Percentiles rank a stretch among this genome's conserved stretches.
Evolutionary conservation across 2,797 vertebrate genomes (phyloP).

Genomic region (Hoplostethus atlanticus): DNA sequence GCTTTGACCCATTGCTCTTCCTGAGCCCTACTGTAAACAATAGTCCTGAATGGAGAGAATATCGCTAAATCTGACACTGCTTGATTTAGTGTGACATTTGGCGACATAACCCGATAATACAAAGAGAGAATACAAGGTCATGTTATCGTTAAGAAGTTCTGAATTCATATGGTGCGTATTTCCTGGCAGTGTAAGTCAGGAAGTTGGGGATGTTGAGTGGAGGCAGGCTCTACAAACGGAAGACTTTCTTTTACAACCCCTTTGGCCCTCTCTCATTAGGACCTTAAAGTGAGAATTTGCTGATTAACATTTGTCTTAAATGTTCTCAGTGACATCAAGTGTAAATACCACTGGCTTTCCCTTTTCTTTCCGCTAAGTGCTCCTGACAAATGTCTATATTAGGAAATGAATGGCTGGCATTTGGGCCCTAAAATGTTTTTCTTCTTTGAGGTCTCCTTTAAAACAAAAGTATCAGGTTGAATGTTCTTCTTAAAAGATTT

Average conservation of each 20-base stretch:
- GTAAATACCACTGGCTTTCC: conserved; percentile 35
- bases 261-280: not conserved
- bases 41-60: not conserved
- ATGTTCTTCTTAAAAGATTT: conserved; percentile 43
- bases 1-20: conserved; percentile 12
- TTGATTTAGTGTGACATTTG: conserved; percentile 10
- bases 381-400: conserved; percentile 74
- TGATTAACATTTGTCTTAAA: conserved; percentile 20
- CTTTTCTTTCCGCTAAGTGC: conserved; percentile 23
- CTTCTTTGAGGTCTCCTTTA: conserved; percentile 39
- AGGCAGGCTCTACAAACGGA: not conserved
- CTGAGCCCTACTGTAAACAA: conserved; percentile 11
- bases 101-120: not conserved
- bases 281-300: not conserved
- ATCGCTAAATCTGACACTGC: not conserved
- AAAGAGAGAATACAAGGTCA: not conserved
- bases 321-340: conserved; percentile 21
- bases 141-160: not conserved
- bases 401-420: conserved; percentile 68
- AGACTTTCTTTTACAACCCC: conserved; percentile 9
- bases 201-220: not conserved
- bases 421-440: conserved; percentile 43
- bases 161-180: conserved; percentile 1
- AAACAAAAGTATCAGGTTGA: conserved; percentile 54
- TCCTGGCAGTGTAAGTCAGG: conserved; percentile 21